Percentiles rank a stretch among this genome's conserved stretches.
Conservation (phyloP, 2,113 vertebrate genomes). For the Cichladusa arquata region DNA sequence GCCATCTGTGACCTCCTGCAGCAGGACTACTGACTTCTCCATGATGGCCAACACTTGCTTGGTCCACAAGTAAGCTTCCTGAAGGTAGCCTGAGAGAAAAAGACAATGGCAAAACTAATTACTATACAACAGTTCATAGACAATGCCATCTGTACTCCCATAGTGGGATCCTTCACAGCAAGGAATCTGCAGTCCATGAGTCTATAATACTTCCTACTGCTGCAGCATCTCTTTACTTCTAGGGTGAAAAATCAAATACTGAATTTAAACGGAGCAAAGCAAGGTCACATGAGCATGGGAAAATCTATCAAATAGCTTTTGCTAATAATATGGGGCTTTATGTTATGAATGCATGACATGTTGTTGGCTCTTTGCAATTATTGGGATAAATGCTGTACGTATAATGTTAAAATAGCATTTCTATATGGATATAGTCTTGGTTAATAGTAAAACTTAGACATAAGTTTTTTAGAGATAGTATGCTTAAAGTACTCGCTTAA, state of each 20-base stretch:
- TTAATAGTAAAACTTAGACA: no score
- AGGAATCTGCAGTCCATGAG: not conserved
- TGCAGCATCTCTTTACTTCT: not conserved
- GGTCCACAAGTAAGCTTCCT: constrained; percentile 96
- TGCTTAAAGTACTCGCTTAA: no score
- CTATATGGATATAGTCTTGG: no score
- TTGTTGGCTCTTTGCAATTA: no score
- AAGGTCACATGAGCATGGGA: not conserved
- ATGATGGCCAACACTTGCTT: constrained; percentile 94
- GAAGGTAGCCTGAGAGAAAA: constrained; percentile 86
- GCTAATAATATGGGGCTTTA: not conserved
- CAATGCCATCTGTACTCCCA: not conserved
- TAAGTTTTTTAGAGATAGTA: no score
- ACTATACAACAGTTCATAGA: not conserved
- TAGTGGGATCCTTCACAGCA: not conserved
- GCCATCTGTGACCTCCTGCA: constrained; percentile 91
- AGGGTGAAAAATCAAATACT: not conserved
- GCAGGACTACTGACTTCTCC: constrained; percentile 93
- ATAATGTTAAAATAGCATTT: no score
- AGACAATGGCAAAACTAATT: not conserved
- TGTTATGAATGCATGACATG: no score
- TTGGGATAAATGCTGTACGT: no score
- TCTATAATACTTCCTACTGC: not conserved
- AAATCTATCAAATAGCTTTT: not conserved
- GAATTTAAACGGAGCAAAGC: not conserved